Evolutionary conservation across 1,140 invertebrate species (phyloP).

Genomic region (Globodera rostochiensis): DNA sequence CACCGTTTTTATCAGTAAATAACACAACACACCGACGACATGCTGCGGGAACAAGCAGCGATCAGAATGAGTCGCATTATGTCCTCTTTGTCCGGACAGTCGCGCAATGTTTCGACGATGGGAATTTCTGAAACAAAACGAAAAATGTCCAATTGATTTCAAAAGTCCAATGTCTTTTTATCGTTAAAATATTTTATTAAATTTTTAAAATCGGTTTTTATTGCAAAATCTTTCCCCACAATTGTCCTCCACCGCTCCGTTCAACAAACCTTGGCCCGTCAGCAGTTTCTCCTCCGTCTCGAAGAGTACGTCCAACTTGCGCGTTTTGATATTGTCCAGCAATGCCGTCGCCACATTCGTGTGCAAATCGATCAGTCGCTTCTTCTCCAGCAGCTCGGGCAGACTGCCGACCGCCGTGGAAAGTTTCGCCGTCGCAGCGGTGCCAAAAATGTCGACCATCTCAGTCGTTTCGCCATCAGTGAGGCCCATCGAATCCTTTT

Average conservation of each 20-base stretch:
- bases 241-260: too few species aligned
- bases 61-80: constrained; percentile 93
- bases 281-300: constrained; percentile 97
- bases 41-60: constrained; percentile 79
- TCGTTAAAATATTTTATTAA: too few species aligned
- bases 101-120: constrained; percentile 32
- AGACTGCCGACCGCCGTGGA: constrained; percentile 82
- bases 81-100: constrained; percentile 75
- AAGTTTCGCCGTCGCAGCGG: constrained; percentile 87
- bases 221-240: too few species aligned
- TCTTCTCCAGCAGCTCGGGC: constrained; percentile 93
- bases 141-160: background rate
- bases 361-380: constrained; percentile 95
- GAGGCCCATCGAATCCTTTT: constrained; percentile 21
- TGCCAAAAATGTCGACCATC: constrained; percentile 45
- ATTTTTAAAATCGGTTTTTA: too few species aligned
- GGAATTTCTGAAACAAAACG: constrained; percentile 29
- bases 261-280: constrained; percentile 68
- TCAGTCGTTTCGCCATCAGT: constrained; percentile 1
- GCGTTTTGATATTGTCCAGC: constrained; percentile 59
- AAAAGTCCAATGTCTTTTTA: too few species aligned
- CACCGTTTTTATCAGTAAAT: background rate
- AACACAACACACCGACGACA: constrained; percentile 66
- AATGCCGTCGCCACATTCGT: constrained; percentile 86
- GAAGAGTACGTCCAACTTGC: constrained; percentile 91